These are phyloP conservation scores for Cyprinus carpio DNA, from an alignment of 2,113 vertebrate genomes.

Conservation along the genomic window DNA sequence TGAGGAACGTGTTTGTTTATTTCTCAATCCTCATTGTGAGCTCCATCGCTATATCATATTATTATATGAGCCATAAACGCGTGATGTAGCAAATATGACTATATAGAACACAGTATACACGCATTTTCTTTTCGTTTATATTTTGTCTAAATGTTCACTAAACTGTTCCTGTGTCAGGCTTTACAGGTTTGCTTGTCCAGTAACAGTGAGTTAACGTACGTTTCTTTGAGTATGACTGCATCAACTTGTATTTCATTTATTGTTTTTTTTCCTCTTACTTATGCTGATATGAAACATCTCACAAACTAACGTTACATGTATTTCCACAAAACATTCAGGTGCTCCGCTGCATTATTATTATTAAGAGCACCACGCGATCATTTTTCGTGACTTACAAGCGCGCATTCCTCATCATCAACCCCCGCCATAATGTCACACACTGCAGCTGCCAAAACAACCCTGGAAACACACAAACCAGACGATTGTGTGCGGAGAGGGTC, in stretches of 20 bases:
- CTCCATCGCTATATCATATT: too few relatives aligned
- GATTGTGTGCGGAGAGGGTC: neutral
- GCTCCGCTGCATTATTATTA: neutral
- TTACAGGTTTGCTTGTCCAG: too few relatives aligned
- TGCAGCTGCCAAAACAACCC: neutral
- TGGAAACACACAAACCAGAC: neutral
- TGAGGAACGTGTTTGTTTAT: too few relatives aligned
- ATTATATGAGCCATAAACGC: too few relatives aligned
- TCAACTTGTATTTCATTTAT: neutral
- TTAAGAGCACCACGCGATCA: neutral
- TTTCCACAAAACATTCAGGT: neutral
- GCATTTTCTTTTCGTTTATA: too few relatives aligned
- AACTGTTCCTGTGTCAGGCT: too few relatives aligned
- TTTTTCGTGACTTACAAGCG: conserved; percentile 66
- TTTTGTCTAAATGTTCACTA: too few relatives aligned
- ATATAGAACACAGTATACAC: too few relatives aligned
- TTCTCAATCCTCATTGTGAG: too few relatives aligned
- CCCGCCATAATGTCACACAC: conserved; percentile 33
- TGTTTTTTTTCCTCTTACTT: neutral
- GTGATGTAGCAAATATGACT: too few relatives aligned
- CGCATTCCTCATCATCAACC: conserved; percentile 72
- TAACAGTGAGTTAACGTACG: too few relatives aligned
- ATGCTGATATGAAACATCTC: neutral
- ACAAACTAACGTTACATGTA: neutral
- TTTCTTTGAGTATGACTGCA: too few relatives aligned